Percentiles rank a stretch among this genome's conserved stretches.
These are phyloP conservation scores for Campopleginae sp. DNA, from an alignment of 2,888 invertebrate genomes.

Conservation along the genomic window DNA sequence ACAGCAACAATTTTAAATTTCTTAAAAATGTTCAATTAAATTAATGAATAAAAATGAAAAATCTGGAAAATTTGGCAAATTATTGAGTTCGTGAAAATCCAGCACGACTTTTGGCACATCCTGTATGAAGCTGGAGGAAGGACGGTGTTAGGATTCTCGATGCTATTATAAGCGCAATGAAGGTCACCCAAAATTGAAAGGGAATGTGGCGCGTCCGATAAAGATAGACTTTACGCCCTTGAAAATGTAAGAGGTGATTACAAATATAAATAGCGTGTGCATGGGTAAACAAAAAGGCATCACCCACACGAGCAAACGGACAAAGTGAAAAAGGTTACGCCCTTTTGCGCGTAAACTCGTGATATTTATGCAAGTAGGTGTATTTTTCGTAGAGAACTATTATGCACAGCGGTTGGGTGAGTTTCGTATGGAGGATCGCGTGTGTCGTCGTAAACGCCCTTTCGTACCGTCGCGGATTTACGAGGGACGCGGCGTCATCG, in stretches of 20 bases:
- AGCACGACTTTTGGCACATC: neutral
- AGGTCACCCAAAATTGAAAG: slow-evolving; percentile 1
- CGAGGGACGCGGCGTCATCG: slow-evolving; percentile 68
- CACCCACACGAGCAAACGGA: slow-evolving; percentile 1
- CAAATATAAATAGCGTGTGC: slow-evolving; percentile 18
- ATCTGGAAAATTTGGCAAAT: neutral
- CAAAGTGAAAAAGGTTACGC: neutral
- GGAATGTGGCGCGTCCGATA: neutral
- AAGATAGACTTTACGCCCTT: slow-evolving; percentile 12
- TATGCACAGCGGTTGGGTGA: slow-evolving; percentile 32
- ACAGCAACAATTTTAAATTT: neutral
- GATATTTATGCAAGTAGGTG: slow-evolving; percentile 16
- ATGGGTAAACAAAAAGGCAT: slow-evolving; percentile 7
- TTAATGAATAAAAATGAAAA: too few relatives aligned
- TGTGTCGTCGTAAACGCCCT: slow-evolving; percentile 69
- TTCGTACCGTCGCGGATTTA: slow-evolving; percentile 62
- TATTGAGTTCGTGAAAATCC: neutral
- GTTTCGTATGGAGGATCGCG: slow-evolving; percentile 62
- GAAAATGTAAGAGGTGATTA: neutral
- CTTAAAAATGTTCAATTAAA: too few relatives aligned
- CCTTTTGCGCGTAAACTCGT: neutral
- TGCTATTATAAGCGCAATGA: neutral
- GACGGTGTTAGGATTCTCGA: slow-evolving; percentile 4
- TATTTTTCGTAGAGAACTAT: slow-evolving; percentile 9
- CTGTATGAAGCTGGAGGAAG: neutral